Percentiles rank a stretch among this genome's conserved stretches.
Conservation (phyloP, 2,797 vertebrate genomes). For the Sciurus carolinensis region DNA sequence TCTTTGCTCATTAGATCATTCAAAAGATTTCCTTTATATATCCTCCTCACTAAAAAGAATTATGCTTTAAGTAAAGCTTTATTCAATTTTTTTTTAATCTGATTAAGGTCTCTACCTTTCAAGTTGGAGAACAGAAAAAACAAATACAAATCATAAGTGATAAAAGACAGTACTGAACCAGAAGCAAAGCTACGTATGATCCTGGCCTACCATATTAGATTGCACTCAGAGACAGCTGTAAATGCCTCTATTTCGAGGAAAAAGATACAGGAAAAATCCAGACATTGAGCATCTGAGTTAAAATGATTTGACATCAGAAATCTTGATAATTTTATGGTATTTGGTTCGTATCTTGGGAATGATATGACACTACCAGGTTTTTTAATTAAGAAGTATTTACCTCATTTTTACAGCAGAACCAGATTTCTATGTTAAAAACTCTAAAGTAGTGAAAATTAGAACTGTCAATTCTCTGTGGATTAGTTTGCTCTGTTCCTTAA, state of each 20-base stretch:
- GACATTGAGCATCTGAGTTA: not conserved
- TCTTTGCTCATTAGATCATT: conserved; percentile 6
- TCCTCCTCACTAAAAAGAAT: not conserved
- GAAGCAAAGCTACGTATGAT: not conserved
- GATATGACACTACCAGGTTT: not conserved
- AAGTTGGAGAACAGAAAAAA: conserved; percentile 39
- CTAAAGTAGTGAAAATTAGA: conserved; percentile 49
- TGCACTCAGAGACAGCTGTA: not conserved
- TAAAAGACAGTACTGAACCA: not conserved
- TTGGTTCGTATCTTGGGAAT: not conserved
- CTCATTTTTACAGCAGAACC: conserved; percentile 25
- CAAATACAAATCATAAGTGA: not conserved
- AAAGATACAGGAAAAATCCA: not conserved
- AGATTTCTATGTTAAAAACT: conserved; percentile 31
- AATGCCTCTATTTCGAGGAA: not conserved
- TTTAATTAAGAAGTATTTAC: conserved; percentile 24
- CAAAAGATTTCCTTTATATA: not conserved
- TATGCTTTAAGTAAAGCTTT: conserved; percentile 36
- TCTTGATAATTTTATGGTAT: not conserved
- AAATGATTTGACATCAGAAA: conserved; percentile 47
- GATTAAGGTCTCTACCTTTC: not conserved
- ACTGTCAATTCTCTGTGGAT: not conserved
- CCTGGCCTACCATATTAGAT: not conserved
- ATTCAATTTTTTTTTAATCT: not conserved
- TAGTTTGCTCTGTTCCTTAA: not conserved